Base-by-base conservation (phyloP, 2,113 vertebrate species). In the Crotophaga sulcirostris region DNA sequence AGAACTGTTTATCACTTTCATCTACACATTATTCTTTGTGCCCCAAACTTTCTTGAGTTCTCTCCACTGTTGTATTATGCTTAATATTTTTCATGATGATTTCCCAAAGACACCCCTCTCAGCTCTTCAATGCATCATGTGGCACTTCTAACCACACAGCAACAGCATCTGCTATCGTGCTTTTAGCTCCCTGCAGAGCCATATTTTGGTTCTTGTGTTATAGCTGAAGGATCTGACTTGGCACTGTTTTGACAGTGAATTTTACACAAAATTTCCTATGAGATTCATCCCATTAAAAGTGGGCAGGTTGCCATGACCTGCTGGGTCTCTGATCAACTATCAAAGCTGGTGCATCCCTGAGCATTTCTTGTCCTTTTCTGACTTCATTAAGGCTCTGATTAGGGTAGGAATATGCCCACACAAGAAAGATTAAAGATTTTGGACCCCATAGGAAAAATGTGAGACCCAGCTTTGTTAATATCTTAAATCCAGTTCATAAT, bases 231-330 rank as follows among this genome's bases (percentile, higher is more conserved):
- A 91, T 78, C 73, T 78, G 60, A 84, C 91, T 89, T 91, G 83
- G 85, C 88, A 85, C 82, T 93, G 52, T 84, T 92, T 89, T 96
- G 86, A 94, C 93, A 90, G 84, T 60, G 94, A 92, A 94, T 96
- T 96, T 96, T 90, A 95, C 19, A 12, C 94, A 95, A 92, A 96
- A 95, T 95, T 95, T 96, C 85, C 87, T 90, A 56, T 78, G 92
- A 96, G 91, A 96, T 95, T 96, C 68, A 94, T 90, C 80, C 83
- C 93, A 96, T 96, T 95, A 93, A 91, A 95, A 89, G 76, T 68
- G 76, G 95, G 94, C 90, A 96, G n/a, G 55, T 78, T 96, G 95
- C 93, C 95, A 96, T 58, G 90, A 67, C 90, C 88, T 92, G 86
- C 88, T 96, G 90, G 60, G 92, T 88, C 76, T 68, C 85, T 86